Percentiles rank a stretch among this genome's conserved stretches.
Conservation (phyloP, 2,888 invertebrate species). For the Cheilosia soror region DNA sequence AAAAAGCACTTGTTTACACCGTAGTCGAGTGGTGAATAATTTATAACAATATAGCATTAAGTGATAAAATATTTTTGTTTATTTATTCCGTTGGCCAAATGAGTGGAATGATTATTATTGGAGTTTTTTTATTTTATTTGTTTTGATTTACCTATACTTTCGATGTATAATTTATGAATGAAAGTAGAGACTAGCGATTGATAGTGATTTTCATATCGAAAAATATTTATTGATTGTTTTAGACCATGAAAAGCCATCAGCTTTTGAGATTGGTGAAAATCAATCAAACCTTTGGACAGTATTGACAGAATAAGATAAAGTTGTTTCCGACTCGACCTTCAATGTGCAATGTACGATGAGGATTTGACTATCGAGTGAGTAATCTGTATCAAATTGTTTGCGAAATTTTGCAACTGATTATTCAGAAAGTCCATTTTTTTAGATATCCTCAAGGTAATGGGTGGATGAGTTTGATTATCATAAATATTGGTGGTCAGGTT, state of each 20-base stretch:
- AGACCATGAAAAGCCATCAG: neutral
- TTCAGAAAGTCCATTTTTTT: slow-evolving; percentile 7
- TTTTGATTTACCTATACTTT: no score
- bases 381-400: slow-evolving; percentile 1
- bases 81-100: slow-evolving; percentile 3
- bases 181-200: neutral
- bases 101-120: slow-evolving; percentile 4
- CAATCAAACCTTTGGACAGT: no score
- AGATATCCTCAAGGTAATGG: slow-evolving; percentile 11
- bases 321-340: neutral
- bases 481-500: neutral
- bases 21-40: slow-evolving; percentile 15
- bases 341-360: neutral
- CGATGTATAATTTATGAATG: slow-evolving; percentile 3
- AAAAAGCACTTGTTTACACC: slow-evolving; percentile 8
- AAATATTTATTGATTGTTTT: neutral
- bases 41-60: slow-evolving; percentile 32
- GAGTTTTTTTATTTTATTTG: no score
- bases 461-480: slow-evolving; percentile 8
- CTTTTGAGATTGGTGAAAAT: neutral
- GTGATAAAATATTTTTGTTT: slow-evolving; percentile 18
- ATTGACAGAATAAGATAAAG: no score
- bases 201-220: neutral
- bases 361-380: neutral
- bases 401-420: slow-evolving; percentile 6